These are phyloP conservation scores for Bugula neritina DNA, from an alignment of 2,888 invertebrate species.

Conservation along the genomic window DNA sequence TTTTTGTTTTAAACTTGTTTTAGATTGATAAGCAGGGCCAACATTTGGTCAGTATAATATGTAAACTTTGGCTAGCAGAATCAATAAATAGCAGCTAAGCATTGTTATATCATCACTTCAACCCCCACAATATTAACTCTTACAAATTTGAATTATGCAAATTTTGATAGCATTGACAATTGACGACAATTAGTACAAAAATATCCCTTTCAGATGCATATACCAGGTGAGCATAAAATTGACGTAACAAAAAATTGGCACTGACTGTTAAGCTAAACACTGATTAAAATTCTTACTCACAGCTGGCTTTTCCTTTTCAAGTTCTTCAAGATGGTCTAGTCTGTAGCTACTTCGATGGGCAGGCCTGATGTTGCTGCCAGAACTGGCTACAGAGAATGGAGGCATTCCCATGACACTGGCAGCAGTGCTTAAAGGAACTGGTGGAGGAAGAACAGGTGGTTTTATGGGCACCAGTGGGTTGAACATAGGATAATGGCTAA, in stretches of 20 bases:
- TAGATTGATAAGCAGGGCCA: neutral
- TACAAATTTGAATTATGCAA: neutral
- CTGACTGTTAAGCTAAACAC: neutral
- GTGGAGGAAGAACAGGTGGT: neutral
- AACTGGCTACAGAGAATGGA: neutral
- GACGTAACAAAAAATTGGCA: neutral
- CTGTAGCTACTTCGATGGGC: neutral
- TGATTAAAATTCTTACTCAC: neutral
- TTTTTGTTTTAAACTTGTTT: too few species aligned
- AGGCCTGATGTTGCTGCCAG: neutral
- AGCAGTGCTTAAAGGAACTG: neutral
- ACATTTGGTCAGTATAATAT: neutral
- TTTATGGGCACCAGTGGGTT: neutral
- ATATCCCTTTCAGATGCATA: neutral
- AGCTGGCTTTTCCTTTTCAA: neutral
- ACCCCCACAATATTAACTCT: neutral
- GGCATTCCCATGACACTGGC: neutral
- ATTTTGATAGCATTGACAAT: neutral
- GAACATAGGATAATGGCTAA: constrained; percentile 13
- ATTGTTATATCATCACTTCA: too few species aligned
- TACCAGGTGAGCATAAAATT: neutral
- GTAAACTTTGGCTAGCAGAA: neutral
- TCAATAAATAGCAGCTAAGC: too few species aligned
- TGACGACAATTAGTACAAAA: neutral
- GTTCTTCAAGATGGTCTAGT: too few species aligned